phyloP scores from a whole-genome alignment of 1,140 invertebrate species.

The Prorops nasuta region DNA sequence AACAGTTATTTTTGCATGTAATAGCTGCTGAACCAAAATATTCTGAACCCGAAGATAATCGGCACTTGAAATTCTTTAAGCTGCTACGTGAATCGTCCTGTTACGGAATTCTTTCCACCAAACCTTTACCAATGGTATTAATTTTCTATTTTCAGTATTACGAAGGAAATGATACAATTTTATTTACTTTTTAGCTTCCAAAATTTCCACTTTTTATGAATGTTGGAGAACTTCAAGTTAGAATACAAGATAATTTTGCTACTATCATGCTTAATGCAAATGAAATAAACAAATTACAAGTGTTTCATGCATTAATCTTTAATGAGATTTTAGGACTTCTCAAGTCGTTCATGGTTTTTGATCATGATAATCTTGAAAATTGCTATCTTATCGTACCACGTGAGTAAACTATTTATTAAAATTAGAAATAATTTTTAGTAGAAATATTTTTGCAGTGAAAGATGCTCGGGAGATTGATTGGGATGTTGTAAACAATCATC shows the following conservation, averaged over 20 bases:
- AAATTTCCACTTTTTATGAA: slow-evolving; percentile 85
- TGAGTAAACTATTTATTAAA: slow-evolving; percentile 26
- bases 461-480: slow-evolving; percentile 63
- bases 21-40: slow-evolving; percentile 62
- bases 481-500: slow-evolving; percentile 55
- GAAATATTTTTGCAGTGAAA: slow-evolving; percentile 26
- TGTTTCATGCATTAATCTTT: slow-evolving; percentile 64
- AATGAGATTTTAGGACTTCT: slow-evolving; percentile 73
- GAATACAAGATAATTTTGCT: slow-evolving; percentile 58
- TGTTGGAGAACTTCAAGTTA: slow-evolving; percentile 74
- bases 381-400: slow-evolving; percentile 76
- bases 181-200: slow-evolving; percentile 58
- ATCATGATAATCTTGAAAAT: slow-evolving; percentile 63
- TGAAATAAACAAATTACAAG: slow-evolving; percentile 61
- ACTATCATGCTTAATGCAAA: slow-evolving; percentile 55
- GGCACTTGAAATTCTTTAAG: slow-evolving; percentile 40
- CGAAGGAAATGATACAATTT: slow-evolving; percentile 3
- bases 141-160: too few relatives aligned
- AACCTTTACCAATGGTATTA: slow-evolving; percentile 56
- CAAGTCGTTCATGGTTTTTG: slow-evolving; percentile 76
- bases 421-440: background rate
- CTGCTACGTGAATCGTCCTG: slow-evolving; percentile 36
- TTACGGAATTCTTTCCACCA: slow-evolving; percentile 63
- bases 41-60: slow-evolving; percentile 34
- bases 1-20: slow-evolving; percentile 59